Base-by-base conservation (phyloP, 2,113 vertebrate species). In the Heliornis fulica region DNA sequence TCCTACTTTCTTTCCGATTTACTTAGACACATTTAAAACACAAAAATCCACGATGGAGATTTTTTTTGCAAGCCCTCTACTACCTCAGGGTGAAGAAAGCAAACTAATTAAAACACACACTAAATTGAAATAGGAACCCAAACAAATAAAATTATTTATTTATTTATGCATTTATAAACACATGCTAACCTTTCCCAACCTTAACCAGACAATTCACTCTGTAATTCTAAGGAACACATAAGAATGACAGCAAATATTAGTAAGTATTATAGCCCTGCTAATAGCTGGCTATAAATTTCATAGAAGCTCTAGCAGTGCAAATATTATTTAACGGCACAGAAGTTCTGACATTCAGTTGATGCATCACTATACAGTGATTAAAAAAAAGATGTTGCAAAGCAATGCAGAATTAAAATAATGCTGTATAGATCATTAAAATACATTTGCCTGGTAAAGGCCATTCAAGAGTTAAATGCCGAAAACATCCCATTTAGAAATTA, bases 21-120 rank as follows among this genome's bases (percentile, higher is more conserved):
- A 80, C 15, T 65, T 15, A 60, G 31, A 19, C 36, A 29, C n/a
- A 57, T 74, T 72, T 71, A 80, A 64, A 85, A 79, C 11, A 9
- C 19, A 36, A 83, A 71, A 81, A 50, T 19, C n/a, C 25, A 29
- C 0, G 0, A 16, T 5, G 14, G 5, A 71, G 7, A 41, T 46
- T 59, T 83, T 69, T 90, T 83, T 59, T 74, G 7, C 18, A 81
- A 61, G 38, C 64, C 12, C 22, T 34, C 48, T 50, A 3, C 15
- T 38, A 76, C 14, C 40, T 70, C 78, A 93, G 54, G 29, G 17
- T 25, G 15, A 78, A 57, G 4, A 72, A 0, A 71, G 14, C 10
- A 22, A 80, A 75, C 7, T 80, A 75, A 46, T 41, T 75, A 32
- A 68, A n/a, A 92, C 5, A 83, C 7, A 25, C 51, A 16, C 3